Evolutionary conservation across 1,140 invertebrate species (phyloP).

Genomic region (Aphis gossypii): DNA sequence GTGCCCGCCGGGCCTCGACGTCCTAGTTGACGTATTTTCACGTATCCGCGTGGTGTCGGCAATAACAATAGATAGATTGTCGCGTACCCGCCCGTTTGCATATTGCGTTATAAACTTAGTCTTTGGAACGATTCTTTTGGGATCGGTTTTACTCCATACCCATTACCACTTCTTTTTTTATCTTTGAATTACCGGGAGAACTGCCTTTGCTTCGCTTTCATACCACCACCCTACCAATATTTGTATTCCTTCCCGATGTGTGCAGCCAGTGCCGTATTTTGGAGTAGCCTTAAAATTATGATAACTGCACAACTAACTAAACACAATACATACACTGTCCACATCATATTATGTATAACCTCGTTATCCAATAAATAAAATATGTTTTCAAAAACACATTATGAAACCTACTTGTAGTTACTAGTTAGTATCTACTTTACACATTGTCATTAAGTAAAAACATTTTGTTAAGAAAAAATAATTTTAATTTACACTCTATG

Average conservation of each 20-base stretch:
- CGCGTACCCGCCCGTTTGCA: no score
- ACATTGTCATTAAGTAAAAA: not conserved
- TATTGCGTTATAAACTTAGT: no score
- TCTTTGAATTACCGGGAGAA: not conserved
- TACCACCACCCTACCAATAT: not conserved
- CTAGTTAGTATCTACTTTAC: not conserved
- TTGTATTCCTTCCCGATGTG: not conserved
- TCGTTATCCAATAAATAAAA: not conserved
- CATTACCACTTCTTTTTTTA: no score
- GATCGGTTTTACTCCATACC: no score
- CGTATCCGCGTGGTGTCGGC: not conserved
- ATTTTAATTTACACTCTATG: not conserved
- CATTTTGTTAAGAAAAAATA: not conserved
- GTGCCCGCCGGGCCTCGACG: not conserved
- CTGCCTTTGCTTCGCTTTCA: not conserved
- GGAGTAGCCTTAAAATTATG: not conserved
- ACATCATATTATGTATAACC: not conserved
- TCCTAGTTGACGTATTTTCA: not conserved
- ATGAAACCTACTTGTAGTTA: no score
- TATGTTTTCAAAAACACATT: not conserved
- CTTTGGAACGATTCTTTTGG: no score
- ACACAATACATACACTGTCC: not conserved
- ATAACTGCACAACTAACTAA: not conserved
- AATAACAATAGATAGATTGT: not conserved
- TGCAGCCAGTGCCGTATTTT: not conserved